Conservation (phyloP, 1,140 invertebrate genomes). For the Drosophila nigromelanica region DNA sequence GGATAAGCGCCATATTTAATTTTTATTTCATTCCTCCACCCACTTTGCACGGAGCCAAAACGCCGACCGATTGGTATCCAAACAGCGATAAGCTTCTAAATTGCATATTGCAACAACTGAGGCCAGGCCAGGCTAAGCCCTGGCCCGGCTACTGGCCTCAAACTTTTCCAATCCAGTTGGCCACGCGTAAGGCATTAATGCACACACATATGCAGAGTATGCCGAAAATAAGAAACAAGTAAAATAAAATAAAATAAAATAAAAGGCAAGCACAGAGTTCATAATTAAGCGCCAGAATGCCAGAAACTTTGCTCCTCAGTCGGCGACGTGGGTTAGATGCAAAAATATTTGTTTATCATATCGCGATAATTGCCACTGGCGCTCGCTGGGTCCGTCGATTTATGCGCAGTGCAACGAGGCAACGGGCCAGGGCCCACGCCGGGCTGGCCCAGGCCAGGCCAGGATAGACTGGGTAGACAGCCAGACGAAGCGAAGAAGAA, state of each 20-base stretch:
- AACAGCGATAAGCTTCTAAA: constrained; percentile 71
- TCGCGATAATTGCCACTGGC: constrained; percentile 80
- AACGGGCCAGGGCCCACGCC: constrained; percentile 9
- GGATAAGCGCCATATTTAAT: constrained; percentile 79
- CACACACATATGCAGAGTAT: constrained; percentile 43
- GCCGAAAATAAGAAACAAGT: constrained; percentile 14
- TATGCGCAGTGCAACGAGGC: constrained; percentile 49
- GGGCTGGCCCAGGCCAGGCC: constrained; percentile 15
- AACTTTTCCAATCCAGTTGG: constrained; percentile 39
- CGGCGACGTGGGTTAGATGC: constrained; percentile 68
- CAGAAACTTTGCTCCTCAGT: constrained; percentile 64
- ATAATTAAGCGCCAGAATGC: constrained; percentile 81
- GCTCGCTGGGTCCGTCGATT: constrained; percentile 56
- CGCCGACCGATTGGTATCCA: constrained; percentile 70
- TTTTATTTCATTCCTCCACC: constrained; percentile 74
- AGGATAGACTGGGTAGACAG: constrained; percentile 21
- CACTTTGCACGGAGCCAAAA: constrained; percentile 58
- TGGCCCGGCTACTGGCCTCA: neutral
- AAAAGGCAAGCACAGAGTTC: constrained; percentile 52
- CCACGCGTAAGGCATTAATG: constrained; percentile 60
- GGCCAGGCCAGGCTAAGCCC: constrained; percentile 59
- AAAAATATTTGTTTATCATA: constrained; percentile 83
- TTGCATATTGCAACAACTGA: constrained; percentile 73
- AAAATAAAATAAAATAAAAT: constrained; percentile 4
- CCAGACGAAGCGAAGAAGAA: constrained; percentile 37